Conservation (phyloP, 2,113 vertebrate species). For the Calonectris borealis region DNA sequence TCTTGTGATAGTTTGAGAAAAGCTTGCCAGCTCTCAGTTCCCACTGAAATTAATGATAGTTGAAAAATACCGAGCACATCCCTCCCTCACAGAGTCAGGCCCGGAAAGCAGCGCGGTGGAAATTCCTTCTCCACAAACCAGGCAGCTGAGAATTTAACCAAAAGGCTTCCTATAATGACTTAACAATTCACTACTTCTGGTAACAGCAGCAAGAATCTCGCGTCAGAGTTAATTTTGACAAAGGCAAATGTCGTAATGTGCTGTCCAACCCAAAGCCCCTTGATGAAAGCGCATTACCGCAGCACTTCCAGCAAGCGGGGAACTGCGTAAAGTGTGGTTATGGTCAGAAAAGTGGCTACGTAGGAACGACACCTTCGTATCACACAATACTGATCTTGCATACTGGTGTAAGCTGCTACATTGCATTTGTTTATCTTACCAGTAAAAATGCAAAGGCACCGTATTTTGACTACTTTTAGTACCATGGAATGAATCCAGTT, state of each 20-base stretch:
- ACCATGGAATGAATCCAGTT: neutral
- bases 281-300: neutral
- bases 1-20: neutral
- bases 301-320: neutral
- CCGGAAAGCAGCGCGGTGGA: neutral
- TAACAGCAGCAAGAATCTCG: neutral
- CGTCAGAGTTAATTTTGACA: neutral
- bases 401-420: neutral
- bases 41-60: neutral
- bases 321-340: neutral
- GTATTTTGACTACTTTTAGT: neutral
- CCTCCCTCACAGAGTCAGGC: neutral
- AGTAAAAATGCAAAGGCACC: neutral
- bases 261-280: neutral
- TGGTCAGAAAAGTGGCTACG: neutral
- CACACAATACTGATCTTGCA: neutral
- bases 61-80: neutral
- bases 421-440: neutral
- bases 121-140: neutral
- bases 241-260: neutral
- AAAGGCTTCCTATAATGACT: neutral
- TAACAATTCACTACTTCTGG: neutral
- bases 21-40: neutral
- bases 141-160: neutral
- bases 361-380: neutral